Evolutionary conservation across 30 jellyfish, hydroid and myxozoan species (phyloP).

Genomic region (Cassiopea xamachana): DNA sequence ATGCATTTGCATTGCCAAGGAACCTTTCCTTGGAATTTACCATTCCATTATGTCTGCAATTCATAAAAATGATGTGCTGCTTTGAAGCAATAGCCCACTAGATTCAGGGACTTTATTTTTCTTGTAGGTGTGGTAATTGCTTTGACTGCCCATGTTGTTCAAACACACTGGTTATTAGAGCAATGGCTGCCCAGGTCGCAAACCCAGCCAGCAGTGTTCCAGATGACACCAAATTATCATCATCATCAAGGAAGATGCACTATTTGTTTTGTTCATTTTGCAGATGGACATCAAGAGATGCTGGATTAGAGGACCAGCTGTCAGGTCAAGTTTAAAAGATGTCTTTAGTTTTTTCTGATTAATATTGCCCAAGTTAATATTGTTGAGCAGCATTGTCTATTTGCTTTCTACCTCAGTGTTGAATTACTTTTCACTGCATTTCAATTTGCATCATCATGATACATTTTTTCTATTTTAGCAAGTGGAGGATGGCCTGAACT

Average conservation of each 20-base stretch:
- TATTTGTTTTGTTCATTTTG: slow-evolving; percentile 89
- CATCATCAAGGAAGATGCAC: slow-evolving; percentile 84
- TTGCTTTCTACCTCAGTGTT: too few relatives aligned
- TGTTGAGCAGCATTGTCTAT: too few relatives aligned
- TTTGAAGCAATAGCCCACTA: too few relatives aligned
- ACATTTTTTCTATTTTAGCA: slow-evolving; percentile 52
- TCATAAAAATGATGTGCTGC: too few relatives aligned
- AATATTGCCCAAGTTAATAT: neutral
- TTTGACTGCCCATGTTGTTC: slow-evolving; percentile 97
- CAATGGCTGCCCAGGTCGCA: slow-evolving; percentile 47
- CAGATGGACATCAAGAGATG: slow-evolving; percentile 98
- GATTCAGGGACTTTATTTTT: neutral
- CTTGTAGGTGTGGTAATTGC: slow-evolving; percentile 88
- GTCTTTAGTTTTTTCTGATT: neutral
- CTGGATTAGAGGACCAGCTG: slow-evolving; percentile 91
- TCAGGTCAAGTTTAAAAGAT: slow-evolving; percentile 60
- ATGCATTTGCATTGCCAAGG: too few relatives aligned
- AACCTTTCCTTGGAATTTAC: too few relatives aligned
- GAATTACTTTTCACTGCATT: too few relatives aligned
- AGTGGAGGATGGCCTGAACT: slow-evolving; percentile 98
- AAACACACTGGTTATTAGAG: slow-evolving; percentile 86
- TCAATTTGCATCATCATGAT: too few relatives aligned
- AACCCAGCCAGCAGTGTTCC: slow-evolving; percentile 12
- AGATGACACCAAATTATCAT: slow-evolving; percentile 63
- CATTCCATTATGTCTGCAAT: too few relatives aligned